Evolutionary conservation across 1,140 invertebrate genomes (phyloP).

Genomic region (Lepidotrigona ventralis): DNA sequence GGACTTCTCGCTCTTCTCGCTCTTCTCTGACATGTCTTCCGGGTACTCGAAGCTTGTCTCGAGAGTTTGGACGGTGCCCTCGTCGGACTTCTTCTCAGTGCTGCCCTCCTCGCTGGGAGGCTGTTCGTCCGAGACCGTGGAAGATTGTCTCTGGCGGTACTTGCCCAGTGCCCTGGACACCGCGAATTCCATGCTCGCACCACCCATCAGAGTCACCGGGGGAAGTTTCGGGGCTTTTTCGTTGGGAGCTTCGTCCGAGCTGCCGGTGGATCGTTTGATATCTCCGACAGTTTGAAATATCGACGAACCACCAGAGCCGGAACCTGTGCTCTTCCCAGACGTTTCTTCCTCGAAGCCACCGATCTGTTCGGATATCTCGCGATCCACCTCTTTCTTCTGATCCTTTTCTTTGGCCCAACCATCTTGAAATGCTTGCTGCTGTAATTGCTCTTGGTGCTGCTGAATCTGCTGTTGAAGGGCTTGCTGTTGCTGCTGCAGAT

Average conservation of each 20-base stretch:
- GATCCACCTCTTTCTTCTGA: constrained; percentile 67
- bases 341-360: constrained; percentile 82
- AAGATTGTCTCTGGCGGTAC: constrained; percentile 88
- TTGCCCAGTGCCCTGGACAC: constrained; percentile 90
- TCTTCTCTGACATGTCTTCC: constrained; percentile 73
- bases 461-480: constrained; percentile 75
- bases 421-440: constrained; percentile 72
- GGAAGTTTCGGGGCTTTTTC: constrained; percentile 81
- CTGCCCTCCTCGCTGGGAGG: constrained; percentile 79
- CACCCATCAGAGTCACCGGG: constrained; percentile 80
- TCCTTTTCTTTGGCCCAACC: constrained; percentile 70
- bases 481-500: constrained; percentile 72
- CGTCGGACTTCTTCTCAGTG: constrained; percentile 76
- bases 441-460: constrained; percentile 72
- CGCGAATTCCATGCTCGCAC: constrained; percentile 89
- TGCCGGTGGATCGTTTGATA: constrained; percentile 82
- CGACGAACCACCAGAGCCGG: constrained; percentile 81
- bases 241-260: constrained; percentile 77
- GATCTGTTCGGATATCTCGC: constrained; percentile 81
- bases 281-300: constrained; percentile 88
- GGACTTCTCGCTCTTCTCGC: constrained; percentile 72
- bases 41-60: constrained; percentile 72
- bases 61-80: constrained; percentile 56
- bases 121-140: constrained; percentile 85
- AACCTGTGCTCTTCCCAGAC: constrained; percentile 82